Evolutionary conservation across 2,113 vertebrate genomes (phyloP).

Genomic region (Elephantulus edwardii): DNA sequence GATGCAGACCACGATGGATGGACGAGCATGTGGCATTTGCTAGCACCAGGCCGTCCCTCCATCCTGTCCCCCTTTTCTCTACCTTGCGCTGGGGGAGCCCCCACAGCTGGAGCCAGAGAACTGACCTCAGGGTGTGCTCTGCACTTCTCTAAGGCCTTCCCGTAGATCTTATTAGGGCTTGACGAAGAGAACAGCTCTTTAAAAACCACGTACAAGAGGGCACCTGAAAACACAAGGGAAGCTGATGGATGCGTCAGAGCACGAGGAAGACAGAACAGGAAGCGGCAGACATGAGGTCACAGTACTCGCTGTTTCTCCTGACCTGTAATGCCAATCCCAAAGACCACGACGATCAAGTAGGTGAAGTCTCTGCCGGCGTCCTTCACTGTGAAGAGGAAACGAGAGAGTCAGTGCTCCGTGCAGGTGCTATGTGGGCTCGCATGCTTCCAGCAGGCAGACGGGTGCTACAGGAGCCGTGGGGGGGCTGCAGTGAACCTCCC

Average conservation of each 20-base stretch:
- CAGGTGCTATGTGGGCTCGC: too few species aligned
- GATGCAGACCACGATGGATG: too few species aligned
- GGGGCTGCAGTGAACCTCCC: too few species aligned
- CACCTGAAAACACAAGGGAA: constrained; percentile 86
- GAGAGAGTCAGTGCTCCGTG: not conserved
- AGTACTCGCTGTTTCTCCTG: constrained; percentile 61
- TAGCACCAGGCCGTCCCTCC: too few species aligned
- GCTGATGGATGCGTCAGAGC: constrained; percentile 39
- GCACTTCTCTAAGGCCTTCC: constrained; percentile 93
- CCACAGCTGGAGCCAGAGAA: constrained; percentile 41
- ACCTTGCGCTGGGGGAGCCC: not conserved
- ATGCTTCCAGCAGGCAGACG: too few species aligned
- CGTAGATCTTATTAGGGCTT: constrained; percentile 95
- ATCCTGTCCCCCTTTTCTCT: not conserved
- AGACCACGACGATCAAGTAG: constrained; percentile 92
- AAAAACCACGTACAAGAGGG: constrained; percentile 93
- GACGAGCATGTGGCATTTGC: too few species aligned
- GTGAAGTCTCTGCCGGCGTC: constrained; percentile 94
- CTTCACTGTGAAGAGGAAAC: constrained; percentile 88
- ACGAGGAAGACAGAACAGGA: not conserved
- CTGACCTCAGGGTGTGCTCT: constrained; percentile 92
- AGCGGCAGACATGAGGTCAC: not conserved
- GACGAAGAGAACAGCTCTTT: constrained; percentile 95
- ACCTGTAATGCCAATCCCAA: constrained; percentile 95
- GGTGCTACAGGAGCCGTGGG: too few species aligned